phyloP scores from a whole-genome alignment of 1,140 invertebrate species.

The Macrobrachium rosenbergii region DNA sequence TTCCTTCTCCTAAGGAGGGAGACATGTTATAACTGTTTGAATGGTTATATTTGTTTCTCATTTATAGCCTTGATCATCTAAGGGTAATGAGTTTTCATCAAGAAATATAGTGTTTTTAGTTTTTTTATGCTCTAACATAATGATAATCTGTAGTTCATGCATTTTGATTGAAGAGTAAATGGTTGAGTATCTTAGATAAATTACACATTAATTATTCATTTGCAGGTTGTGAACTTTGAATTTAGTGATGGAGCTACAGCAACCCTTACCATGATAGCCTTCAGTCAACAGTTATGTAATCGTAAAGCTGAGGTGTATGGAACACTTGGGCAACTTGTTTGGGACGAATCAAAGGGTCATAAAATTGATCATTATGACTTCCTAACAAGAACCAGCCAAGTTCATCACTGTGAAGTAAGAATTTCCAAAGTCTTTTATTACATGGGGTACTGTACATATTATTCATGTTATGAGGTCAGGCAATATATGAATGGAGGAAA shows the following conservation, averaged over 20 bases:
- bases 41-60: no score
- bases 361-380: conserved; percentile 67
- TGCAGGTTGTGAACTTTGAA: conserved; percentile 72
- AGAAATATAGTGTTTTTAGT: background rate
- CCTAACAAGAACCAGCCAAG: conserved; percentile 52
- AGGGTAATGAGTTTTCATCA: background rate
- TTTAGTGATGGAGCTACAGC: conserved; percentile 72
- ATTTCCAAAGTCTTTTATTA: background rate
- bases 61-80: background rate
- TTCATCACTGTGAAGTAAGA: conserved; percentile 63
- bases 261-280: conserved; percentile 72
- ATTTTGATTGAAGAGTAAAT: no score
- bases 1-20: no score
- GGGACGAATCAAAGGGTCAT: conserved; percentile 66
- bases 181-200: no score
- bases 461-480: no score
- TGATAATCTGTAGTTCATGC: no score
- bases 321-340: conserved; percentile 65
- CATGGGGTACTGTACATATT: no score
- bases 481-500: no score
- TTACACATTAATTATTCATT: background rate
- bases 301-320: conserved; percentile 68
- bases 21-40: no score
- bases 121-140: no score
- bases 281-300: conserved; percentile 70